phyloP scores from a whole-genome alignment of 1,140 invertebrate genomes.

The Lasaia peninsularis region DNA sequence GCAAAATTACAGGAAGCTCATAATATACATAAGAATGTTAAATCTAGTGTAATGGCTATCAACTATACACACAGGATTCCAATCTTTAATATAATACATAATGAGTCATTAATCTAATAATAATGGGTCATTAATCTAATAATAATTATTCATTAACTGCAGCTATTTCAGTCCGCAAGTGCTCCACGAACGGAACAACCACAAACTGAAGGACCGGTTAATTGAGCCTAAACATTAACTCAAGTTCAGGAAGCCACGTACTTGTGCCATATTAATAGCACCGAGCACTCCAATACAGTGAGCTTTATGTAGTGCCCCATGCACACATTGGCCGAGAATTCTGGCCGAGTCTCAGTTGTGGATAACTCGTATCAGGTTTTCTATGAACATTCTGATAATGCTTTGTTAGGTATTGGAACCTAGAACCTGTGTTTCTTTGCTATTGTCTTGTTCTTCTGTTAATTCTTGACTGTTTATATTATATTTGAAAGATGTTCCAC shows the following conservation, averaged over 20 bases:
- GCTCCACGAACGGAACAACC: constrained; percentile 45
- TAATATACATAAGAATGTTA: background rate
- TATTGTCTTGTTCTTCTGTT: too few relatives aligned
- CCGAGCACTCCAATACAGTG: background rate
- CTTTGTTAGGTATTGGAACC: too few relatives aligned
- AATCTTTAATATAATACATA: constrained; percentile 16
- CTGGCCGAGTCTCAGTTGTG: too few relatives aligned
- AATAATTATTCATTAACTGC: too few relatives aligned
- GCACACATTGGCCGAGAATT: too few relatives aligned
- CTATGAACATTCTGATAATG: too few relatives aligned
- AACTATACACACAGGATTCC: background rate
- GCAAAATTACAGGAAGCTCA: too few relatives aligned
- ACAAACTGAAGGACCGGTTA: constrained; percentile 40
- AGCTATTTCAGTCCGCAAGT: constrained; percentile 55
- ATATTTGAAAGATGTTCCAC: too few relatives aligned
- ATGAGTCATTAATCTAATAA: constrained; percentile 50
- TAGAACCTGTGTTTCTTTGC: too few relatives aligned
- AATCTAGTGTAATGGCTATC: background rate
- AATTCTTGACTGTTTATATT: too few relatives aligned
- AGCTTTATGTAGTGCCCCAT: background rate
- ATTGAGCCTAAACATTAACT: constrained; percentile 54
- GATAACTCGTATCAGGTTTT: too few relatives aligned
- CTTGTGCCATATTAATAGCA: constrained; percentile 34
- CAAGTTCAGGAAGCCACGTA: constrained; percentile 33
- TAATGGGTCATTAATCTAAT: constrained; percentile 47